phyloP scores from a whole-genome alignment of 2,113 vertebrate genomes.

The Nibea albiflora region DNA sequence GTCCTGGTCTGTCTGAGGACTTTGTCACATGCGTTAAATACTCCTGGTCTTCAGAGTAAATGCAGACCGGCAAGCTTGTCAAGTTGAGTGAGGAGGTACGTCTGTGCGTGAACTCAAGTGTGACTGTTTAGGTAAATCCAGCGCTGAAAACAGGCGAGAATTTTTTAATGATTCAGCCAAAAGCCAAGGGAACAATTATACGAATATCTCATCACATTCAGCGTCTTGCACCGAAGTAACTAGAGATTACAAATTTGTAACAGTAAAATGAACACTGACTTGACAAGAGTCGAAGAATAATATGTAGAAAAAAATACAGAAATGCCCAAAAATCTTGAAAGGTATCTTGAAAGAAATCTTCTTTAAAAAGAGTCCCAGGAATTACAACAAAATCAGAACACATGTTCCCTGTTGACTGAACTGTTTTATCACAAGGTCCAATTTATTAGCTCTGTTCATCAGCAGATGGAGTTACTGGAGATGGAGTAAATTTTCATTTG shows the following conservation, averaged over 20 bases:
- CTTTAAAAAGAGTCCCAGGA: too few relatives aligned
- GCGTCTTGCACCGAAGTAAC: not conserved
- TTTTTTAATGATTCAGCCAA: slow-evolving; percentile 7
- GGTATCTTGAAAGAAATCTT: not conserved
- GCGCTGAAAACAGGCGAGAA: not conserved
- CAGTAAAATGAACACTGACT: not conserved
- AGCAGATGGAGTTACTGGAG: not conserved
- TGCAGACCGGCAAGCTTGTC: slow-evolving; percentile 81
- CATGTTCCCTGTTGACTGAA: not conserved
- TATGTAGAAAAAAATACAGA: too few relatives aligned
- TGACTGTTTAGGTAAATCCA: slow-evolving; percentile 79
- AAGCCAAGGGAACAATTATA: slow-evolving; percentile 15
- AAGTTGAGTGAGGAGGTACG: slow-evolving; percentile 81
- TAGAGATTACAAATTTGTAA: not conserved
- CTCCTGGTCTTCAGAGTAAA: slow-evolving; percentile 73
- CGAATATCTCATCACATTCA: slow-evolving; percentile 23
- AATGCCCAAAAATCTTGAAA: not conserved
- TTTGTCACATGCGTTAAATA: slow-evolving; percentile 80
- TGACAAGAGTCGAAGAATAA: not conserved
- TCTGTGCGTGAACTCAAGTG: slow-evolving; percentile 70
- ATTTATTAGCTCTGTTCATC: not conserved
- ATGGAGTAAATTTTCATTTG: not conserved
- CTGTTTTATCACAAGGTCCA: not conserved
- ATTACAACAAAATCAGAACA: not conserved
- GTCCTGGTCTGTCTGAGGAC: slow-evolving; percentile 68